Evolutionary conservation across 53 echinoderm and acorn worm species (phyloP).

Genomic region (Mesocentrotus franciscanus): DNA sequence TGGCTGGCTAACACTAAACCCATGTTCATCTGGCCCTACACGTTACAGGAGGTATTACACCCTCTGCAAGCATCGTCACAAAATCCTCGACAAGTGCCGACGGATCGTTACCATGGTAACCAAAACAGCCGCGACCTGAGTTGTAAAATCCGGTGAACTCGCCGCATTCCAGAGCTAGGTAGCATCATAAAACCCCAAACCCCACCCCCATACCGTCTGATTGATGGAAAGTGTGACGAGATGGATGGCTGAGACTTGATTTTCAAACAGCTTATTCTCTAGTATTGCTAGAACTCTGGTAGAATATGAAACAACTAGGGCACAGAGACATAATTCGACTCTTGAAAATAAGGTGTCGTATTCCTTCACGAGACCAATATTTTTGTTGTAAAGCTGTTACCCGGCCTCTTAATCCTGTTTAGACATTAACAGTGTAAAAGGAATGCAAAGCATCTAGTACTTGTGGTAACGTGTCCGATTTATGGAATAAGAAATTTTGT

Average conservation of each 20-base stretch:
- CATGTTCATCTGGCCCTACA: neutral
- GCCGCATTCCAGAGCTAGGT: constrained; percentile 24
- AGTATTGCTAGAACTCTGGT: neutral
- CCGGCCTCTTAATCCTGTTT: neutral
- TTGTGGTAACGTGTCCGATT: neutral
- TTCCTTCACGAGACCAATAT: neutral
- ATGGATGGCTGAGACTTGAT: neutral
- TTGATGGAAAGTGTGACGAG: neutral
- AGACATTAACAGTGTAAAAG: neutral
- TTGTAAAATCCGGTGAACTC: constrained; percentile 44
- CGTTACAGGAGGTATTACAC: neutral
- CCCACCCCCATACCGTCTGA: constrained; percentile 17
- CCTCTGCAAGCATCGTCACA: neutral
- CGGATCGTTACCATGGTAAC: constrained; percentile 34
- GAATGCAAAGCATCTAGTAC: neutral
- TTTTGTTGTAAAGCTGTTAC: neutral
- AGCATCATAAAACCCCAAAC: neutral
- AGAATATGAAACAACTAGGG: neutral
- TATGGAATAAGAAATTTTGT: neutral
- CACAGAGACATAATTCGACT: neutral
- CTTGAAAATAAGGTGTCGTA: neutral
- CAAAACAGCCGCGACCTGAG: constrained; percentile 46
- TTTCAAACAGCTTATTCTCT: too few relatives aligned
- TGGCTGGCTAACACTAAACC: neutral
- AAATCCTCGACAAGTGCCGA: neutral